A percentile compares a stretch with the other conserved stretches of the same genome.
Conservation (phyloP, 35 echinoderm and acorn worm genomes). For the Acanthaster planci region DNA sequence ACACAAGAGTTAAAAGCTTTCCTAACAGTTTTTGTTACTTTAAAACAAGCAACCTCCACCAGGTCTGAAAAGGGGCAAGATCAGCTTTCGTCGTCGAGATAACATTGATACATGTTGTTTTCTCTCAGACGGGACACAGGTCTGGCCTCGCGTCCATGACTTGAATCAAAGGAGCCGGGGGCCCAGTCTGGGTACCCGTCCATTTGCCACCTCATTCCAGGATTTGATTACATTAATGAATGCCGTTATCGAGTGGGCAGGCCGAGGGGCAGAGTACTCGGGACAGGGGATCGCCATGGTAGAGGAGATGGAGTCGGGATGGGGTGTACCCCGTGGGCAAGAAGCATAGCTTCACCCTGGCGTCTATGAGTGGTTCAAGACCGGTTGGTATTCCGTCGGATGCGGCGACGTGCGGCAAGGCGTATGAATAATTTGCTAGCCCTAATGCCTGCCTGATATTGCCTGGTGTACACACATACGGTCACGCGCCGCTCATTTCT, state of each 20-base stretch:
- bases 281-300: not conserved
- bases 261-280: constrained; percentile 12
- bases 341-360: not conserved
- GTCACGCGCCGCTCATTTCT: not conserved
- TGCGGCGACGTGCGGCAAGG: not conserved
- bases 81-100: constrained; percentile 15
- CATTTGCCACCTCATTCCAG: constrained; percentile 19
- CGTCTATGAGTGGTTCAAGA: not conserved
- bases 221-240: constrained; percentile 32
- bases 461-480: not conserved
- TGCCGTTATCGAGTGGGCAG: constrained; percentile 18
- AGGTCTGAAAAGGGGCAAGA: not conserved
- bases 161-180: constrained; percentile 7
- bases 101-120: constrained; percentile 22
- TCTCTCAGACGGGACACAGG: not conserved
- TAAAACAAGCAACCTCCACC: no score
- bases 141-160: constrained; percentile 1
- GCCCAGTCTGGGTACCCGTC: not conserved
- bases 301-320: not conserved
- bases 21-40: no score
- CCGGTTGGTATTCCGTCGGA: constrained; percentile 12
- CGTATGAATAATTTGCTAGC: not conserved
- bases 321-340: not conserved
- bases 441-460: not conserved
- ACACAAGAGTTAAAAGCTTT: no score